phyloP scores from a whole-genome alignment of 2,797 vertebrate species.

The Tragelaphus oryx region DNA sequence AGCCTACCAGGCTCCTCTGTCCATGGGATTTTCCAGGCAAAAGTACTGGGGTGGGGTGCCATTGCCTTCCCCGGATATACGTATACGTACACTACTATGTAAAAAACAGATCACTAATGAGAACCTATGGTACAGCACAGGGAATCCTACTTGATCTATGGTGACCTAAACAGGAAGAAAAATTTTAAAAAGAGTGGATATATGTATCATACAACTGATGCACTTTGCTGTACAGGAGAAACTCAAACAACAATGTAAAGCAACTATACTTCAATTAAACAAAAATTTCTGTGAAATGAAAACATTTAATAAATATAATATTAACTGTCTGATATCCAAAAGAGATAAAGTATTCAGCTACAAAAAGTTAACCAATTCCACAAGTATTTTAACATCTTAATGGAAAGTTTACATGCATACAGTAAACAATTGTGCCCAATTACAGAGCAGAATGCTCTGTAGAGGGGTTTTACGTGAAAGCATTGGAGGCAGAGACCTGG shows the following conservation, averaged over 20 bases:
- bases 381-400: neutral
- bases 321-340: neutral
- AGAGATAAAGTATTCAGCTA: neutral
- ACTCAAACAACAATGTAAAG: neutral
- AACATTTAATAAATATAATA: constrained; percentile 6
- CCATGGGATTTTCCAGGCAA: no score
- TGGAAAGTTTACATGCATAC: neutral
- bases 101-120: neutral
- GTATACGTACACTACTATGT: neutral
- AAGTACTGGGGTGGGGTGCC: no score
- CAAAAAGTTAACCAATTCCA: neutral
- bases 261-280: neutral
- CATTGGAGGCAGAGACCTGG: neutral
- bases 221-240: neutral
- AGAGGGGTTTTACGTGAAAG: neutral
- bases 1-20: no score
- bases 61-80: no score
- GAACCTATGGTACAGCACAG: neutral
- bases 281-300: neutral
- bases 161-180: neutral
- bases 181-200: neutral
- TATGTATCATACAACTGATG: neutral
- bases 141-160: neutral
- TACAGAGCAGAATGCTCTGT: neutral
- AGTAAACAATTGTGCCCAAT: neutral